Percentiles rank a stretch among this genome's conserved stretches.
phyloP scores from a whole-genome alignment of 2,888 invertebrate species.

The Drosophila yooni region DNA sequence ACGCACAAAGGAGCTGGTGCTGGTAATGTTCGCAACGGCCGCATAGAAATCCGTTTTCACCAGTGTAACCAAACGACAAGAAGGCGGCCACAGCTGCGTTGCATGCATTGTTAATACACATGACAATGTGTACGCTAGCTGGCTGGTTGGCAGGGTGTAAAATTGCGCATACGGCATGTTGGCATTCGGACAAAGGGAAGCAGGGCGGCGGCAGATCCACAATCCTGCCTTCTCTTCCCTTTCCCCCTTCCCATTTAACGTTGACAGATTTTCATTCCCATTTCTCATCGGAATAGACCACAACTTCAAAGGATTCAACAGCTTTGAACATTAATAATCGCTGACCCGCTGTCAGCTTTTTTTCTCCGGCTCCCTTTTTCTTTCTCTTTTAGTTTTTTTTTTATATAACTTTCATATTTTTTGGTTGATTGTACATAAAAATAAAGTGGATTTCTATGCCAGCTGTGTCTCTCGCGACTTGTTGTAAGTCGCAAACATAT shows the following conservation, averaged over 20 bases:
- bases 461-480: neutral
- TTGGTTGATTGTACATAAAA: neutral
- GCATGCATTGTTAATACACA: conserved; percentile 71
- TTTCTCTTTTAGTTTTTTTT: conserved; percentile 3
- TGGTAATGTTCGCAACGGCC: conserved; percentile 47
- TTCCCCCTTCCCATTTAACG: conserved; percentile 30
- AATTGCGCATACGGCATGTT: conserved; percentile 70
- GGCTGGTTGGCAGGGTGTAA: conserved; percentile 64
- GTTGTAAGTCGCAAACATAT: conserved; percentile 1
- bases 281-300: conserved; percentile 62
- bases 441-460: conserved; percentile 15
- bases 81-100: conserved; percentile 61
- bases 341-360: conserved; percentile 69
- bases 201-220: neutral
- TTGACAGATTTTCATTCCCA: conserved; percentile 58
- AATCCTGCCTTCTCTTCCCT: conserved; percentile 18
- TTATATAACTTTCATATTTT: neutral
- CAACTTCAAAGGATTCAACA: conserved; percentile 58
- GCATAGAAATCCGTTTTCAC: conserved; percentile 66
- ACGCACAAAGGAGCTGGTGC: conserved; percentile 44
- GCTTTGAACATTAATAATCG: conserved; percentile 60
- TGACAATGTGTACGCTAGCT: conserved; percentile 60
- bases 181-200: conserved; percentile 28
- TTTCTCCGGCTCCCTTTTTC: neutral
- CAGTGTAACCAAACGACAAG: conserved; percentile 53